These are phyloP conservation scores for Pelvicachromis taeniatus DNA, from an alignment of 2,113 vertebrate genomes.

Conservation along the genomic window DNA sequence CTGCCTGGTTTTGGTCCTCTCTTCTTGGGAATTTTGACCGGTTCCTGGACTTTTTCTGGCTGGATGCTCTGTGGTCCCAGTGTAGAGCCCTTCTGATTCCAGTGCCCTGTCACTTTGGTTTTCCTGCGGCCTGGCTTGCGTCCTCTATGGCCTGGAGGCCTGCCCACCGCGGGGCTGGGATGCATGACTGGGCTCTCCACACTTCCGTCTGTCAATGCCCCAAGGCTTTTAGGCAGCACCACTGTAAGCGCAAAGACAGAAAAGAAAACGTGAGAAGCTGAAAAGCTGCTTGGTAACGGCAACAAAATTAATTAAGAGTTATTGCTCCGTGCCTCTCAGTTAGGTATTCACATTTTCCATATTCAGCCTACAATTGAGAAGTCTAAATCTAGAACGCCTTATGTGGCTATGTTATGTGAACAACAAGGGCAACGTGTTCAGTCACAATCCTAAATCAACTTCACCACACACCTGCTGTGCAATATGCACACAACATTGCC, in stretches of 20 bases:
- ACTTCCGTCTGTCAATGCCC: conserved; percentile 79
- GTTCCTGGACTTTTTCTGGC: conserved; percentile 79
- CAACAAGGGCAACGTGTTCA: not conserved
- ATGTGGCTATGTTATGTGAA: not conserved
- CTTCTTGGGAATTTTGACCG: conserved; percentile 95
- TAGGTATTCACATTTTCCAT: not conserved
- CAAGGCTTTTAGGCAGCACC: conserved; percentile 87
- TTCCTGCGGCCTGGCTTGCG: conserved; percentile 92
- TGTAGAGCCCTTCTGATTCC: conserved; percentile 74
- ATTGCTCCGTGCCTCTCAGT: not conserved
- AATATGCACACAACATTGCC: not conserved
- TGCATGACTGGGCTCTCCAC: conserved; percentile 83
- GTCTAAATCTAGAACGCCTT: not conserved
- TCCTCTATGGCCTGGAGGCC: conserved; percentile 82
- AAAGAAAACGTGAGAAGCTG: not conserved
- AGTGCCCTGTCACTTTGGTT: conserved; percentile 77
- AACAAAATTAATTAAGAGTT: not conserved
- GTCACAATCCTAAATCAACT: not conserved
- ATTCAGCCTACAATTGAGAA: not conserved
- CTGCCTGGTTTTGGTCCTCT: conserved; percentile 96
- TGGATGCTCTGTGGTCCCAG: conserved; percentile 59
- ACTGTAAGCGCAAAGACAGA: conserved; percentile 63
- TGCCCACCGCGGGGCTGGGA: conserved; percentile 78
- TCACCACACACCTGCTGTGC: not conserved
- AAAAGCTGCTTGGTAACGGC: not conserved